phyloP scores from a whole-genome alignment of 1,140 invertebrate genomes.

The Harlomillsia oculata region DNA sequence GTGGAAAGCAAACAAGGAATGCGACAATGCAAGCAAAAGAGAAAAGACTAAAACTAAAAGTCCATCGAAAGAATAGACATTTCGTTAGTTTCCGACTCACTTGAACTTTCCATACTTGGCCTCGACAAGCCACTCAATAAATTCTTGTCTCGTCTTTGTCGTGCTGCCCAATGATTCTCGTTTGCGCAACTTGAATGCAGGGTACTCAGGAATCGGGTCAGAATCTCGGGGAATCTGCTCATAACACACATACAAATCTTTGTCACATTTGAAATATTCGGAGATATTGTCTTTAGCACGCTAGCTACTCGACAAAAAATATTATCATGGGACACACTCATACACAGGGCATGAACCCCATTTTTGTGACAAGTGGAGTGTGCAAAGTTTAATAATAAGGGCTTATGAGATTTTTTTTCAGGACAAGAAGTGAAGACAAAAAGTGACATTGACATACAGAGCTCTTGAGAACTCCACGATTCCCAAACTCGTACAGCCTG shows the following conservation, averaged over 20 bases:
- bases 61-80: too few species aligned
- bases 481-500: constrained; percentile 17
- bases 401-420: background rate
- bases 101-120: constrained; percentile 5
- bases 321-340: too few species aligned
- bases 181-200: constrained; percentile 13
- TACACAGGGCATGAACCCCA: too few species aligned
- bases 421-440: background rate
- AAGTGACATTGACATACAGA: constrained; percentile 4
- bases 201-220: constrained; percentile 11
- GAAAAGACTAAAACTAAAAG: too few species aligned
- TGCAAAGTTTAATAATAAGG: too few species aligned
- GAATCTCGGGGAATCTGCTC: too few species aligned
- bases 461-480: constrained; percentile 10
- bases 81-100: background rate
- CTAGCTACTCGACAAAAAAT: too few species aligned
- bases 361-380: too few species aligned
- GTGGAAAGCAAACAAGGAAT: background rate
- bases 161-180: constrained; percentile 8
- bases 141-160: constrained; percentile 4
- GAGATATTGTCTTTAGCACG: too few species aligned
- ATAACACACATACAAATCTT: too few species aligned
- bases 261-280: too few species aligned
- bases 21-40: too few species aligned
- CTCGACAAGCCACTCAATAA: constrained; percentile 17